Percentiles rank a stretch among this genome's conserved stretches.
phyloP scores from a whole-genome alignment of 2,888 invertebrate species.

The Sabellastarte sp. region DNA sequence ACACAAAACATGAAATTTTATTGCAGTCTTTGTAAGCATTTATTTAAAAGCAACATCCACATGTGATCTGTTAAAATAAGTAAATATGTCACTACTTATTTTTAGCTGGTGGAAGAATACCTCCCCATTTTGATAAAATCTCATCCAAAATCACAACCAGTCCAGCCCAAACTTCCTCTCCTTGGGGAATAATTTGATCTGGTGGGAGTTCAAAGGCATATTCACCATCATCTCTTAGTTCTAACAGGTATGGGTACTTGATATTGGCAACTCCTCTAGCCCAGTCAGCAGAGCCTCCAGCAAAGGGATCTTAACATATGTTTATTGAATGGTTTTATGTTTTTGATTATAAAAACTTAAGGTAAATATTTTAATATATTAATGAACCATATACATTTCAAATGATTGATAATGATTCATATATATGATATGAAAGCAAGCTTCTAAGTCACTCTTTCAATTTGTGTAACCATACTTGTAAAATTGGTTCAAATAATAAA shows the following conservation, averaged over 20 bases:
- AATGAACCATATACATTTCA: not conserved
- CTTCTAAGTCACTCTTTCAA: too few relatives aligned
- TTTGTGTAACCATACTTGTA: too few relatives aligned
- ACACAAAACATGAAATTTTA: too few relatives aligned
- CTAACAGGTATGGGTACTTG: conserved; percentile 14
- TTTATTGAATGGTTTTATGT: too few relatives aligned
- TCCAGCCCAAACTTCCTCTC: conserved; percentile 20
- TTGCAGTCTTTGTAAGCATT: too few relatives aligned
- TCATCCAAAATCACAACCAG: too few relatives aligned
- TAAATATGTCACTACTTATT: too few relatives aligned
- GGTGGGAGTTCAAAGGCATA: conserved; percentile 16
- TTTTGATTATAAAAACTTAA: not conserved
- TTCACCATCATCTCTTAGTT: conserved; percentile 15
- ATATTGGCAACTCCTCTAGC: conserved; percentile 15
- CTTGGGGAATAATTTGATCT: conserved; percentile 16
- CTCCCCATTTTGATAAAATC: conserved; percentile 2
- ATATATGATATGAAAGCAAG: not conserved
- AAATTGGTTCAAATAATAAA: too few relatives aligned
- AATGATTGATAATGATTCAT: not conserved
- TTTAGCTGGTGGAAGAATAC: too few relatives aligned
- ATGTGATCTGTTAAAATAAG: too few relatives aligned
- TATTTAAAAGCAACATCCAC: too few relatives aligned
- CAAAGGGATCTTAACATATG: conserved; percentile 21
- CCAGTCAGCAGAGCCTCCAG: conserved; percentile 23
- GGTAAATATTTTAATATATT: not conserved